A percentile compares a stretch with the other conserved stretches of the same genome.
Evolutionary conservation across 2,888 invertebrate species (phyloP).

Genomic region (Mesorhabditis sp.): DNA sequence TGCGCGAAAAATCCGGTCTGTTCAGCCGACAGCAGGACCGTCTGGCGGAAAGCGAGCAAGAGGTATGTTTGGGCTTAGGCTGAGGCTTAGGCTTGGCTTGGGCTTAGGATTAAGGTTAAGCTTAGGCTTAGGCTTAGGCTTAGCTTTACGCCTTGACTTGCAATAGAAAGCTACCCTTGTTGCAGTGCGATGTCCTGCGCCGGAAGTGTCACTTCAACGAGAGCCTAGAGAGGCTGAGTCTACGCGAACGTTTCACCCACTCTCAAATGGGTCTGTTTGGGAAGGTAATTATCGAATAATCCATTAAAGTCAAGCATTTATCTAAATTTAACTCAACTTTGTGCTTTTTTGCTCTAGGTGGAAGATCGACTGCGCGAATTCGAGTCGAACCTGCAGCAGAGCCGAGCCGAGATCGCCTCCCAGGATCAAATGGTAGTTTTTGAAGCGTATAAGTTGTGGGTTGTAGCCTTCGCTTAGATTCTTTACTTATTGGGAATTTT

Average conservation of each 20-base stretch:
- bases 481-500: constrained; percentile 10
- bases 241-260: constrained; percentile 34
- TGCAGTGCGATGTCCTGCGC: not conserved
- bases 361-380: constrained; percentile 42
- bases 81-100: constrained; percentile 28
- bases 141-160: constrained; percentile 27
- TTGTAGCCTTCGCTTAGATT: not conserved
- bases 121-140: constrained; percentile 31
- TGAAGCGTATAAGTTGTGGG: not conserved
- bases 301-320: constrained; percentile 13
- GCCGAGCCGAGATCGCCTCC: constrained; percentile 36
- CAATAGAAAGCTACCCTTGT: no score
- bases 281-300: constrained; percentile 17
- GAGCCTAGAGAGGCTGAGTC: constrained; percentile 38
- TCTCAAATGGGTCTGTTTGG: constrained; percentile 20
- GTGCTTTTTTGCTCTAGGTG: constrained; percentile 15
- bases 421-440: constrained; percentile 41
- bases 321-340: not conserved
- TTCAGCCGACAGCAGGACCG: constrained; percentile 43
- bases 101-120: constrained; percentile 41
- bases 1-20: constrained; percentile 49
- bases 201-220: not conserved
- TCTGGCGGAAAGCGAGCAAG: constrained; percentile 35
- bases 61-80: constrained; percentile 34
- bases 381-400: constrained; percentile 38